Percentiles rank a stretch among this genome's conserved stretches.
phyloP scores from a whole-genome alignment of 1,140 invertebrate genomes.

The Zaprionus inermis region DNA sequence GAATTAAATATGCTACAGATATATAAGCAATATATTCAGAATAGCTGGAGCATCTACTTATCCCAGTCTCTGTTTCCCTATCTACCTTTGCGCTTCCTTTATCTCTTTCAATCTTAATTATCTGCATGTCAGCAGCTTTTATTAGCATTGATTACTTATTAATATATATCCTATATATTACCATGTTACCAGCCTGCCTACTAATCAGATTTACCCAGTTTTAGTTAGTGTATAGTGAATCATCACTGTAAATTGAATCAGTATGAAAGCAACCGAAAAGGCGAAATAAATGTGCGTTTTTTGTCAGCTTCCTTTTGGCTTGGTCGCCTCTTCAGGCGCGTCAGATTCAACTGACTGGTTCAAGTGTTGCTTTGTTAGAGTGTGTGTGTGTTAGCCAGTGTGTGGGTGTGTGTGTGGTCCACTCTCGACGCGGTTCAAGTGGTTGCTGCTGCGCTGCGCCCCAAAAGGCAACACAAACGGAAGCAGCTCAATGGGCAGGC shows the following conservation, averaged over 20 bases:
- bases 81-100: no score
- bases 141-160: no score
- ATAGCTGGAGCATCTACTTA: background rate
- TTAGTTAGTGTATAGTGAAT: conserved; percentile 30
- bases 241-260: conserved; percentile 60
- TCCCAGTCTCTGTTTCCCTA: background rate
- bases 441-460: conserved; percentile 25
- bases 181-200: background rate
- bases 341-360: conserved; percentile 62
- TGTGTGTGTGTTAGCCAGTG: conserved; percentile 12
- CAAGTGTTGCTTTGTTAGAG: conserved; percentile 25
- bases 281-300: conserved; percentile 32
- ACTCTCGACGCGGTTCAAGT: conserved; percentile 61
- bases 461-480: conserved; percentile 53
- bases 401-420: conserved; percentile 59
- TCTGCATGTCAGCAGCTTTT: background rate
- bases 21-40: background rate
- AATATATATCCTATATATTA: no score
- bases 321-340: conserved; percentile 54
- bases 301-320: conserved; percentile 40
- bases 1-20: background rate
- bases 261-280: conserved; percentile 44
- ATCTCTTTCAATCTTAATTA: no score
- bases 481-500: conserved; percentile 57
- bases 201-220: background rate